Evolutionary conservation across 1,140 invertebrate species (phyloP).

Genomic region (Oryzaephilus surinamensis): DNA sequence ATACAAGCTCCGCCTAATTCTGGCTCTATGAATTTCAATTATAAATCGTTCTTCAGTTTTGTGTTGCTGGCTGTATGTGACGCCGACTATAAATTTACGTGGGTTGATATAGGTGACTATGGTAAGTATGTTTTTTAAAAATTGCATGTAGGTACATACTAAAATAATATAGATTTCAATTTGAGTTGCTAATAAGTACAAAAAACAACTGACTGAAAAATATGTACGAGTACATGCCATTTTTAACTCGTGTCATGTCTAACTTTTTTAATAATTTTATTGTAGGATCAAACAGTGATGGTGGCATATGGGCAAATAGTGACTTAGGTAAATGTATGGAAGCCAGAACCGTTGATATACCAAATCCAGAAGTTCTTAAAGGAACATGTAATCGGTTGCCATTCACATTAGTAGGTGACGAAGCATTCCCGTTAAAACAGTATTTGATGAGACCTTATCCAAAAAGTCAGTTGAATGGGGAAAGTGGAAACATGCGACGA

Average conservation of each 20-base stretch:
- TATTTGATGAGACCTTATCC: conserved; percentile 2
- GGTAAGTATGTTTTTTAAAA: too few relatives aligned
- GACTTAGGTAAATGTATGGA: conserved; percentile 10
- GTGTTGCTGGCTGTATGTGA: conserved; percentile 37
- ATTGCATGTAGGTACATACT: too few relatives aligned
- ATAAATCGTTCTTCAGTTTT: conserved; percentile 29
- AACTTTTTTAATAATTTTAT: too few relatives aligned
- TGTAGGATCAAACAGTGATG: conserved; percentile 33
- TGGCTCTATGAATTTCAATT: conserved; percentile 36
- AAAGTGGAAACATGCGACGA: conserved; percentile 23
- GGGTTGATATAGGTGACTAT: conserved; percentile 35
- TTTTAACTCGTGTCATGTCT: too few relatives aligned
- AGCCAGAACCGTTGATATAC: background rate
- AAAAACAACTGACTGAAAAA: too few relatives aligned
- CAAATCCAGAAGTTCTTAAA: background rate
- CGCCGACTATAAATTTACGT: conserved; percentile 34
- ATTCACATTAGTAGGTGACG: conserved; percentile 2
- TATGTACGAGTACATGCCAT: too few relatives aligned
- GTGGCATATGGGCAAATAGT: conserved; percentile 20
- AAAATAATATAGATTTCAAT: too few relatives aligned
- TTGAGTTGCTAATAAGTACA: too few relatives aligned
- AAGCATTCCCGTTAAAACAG: background rate
- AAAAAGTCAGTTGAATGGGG: background rate
- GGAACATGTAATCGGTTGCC: too few relatives aligned
- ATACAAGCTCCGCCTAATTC: conserved; percentile 27